Percentiles rank a stretch among this genome's conserved stretches.
These are phyloP conservation scores for Poecilia wingei DNA, from an alignment of 2,797 vertebrate species.

Conservation along the genomic window DNA sequence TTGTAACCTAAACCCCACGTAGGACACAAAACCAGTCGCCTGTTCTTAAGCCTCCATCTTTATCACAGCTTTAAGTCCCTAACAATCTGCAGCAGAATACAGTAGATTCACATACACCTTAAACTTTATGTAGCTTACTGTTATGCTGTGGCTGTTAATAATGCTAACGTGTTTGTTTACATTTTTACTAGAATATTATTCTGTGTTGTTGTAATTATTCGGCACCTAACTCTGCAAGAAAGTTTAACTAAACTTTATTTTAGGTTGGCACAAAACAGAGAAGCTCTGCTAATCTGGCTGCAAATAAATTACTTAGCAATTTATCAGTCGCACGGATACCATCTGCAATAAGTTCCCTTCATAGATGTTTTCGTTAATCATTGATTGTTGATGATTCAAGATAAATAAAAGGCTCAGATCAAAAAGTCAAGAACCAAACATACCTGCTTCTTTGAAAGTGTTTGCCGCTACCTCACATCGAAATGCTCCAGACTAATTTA, in stretches of 20 bases:
- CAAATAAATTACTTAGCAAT: not conserved
- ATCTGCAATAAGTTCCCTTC: not conserved
- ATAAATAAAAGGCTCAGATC: conserved; percentile 31
- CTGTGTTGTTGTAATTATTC: not conserved
- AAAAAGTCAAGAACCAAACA: conserved; percentile 56
- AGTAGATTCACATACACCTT: conserved; percentile 27
- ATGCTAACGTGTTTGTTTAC: not conserved
- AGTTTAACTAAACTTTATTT: not conserved
- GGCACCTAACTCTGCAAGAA: not conserved
- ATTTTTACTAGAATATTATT: not conserved
- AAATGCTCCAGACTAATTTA: conserved; percentile 66
- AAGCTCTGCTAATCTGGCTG: not conserved
- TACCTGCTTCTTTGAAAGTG: conserved; percentile 72
- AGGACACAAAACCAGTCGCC: conserved; percentile 26
- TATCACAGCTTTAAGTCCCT: conserved; percentile 30
- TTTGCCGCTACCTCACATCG: conserved; percentile 49
- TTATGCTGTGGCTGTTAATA: not conserved
- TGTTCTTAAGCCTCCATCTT: conserved; percentile 46
- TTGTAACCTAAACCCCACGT: conserved; percentile 3
- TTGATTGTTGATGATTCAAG: conserved; percentile 6
- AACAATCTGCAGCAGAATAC: conserved; percentile 27
- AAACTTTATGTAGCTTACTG: too few relatives aligned
- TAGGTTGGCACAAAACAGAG: not conserved
- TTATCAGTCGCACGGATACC: not conserved
- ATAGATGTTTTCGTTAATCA: conserved; percentile 14